Conservation (phyloP, 2,797 vertebrate species). For the Diceros bicornis region DNA sequence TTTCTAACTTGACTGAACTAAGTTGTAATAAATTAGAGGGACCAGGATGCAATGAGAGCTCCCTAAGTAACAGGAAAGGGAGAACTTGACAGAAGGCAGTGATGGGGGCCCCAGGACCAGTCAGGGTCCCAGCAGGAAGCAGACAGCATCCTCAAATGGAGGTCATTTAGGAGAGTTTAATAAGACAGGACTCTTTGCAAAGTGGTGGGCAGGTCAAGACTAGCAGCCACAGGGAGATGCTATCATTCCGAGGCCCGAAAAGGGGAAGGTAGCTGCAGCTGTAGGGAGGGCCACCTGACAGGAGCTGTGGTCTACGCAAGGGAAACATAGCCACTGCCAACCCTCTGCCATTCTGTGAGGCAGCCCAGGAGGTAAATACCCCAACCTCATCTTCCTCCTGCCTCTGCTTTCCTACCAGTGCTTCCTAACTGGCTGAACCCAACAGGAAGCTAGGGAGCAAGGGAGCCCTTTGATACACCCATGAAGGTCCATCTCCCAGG, state of each 20-base stretch:
- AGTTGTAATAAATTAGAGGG: neutral
- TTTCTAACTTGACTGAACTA: neutral
- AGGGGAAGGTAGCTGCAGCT: neutral
- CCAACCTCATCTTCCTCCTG: neutral
- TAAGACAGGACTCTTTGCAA: neutral
- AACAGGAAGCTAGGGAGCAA: neutral
- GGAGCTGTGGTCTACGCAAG: neutral
- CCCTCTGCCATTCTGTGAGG: neutral
- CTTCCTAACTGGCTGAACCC: neutral
- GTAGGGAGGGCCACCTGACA: fast-evolving
- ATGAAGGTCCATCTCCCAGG: neutral
- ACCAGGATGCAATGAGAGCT: neutral
- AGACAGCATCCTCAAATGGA: neutral
- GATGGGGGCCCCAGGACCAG: neutral
- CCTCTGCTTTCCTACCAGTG: neutral
- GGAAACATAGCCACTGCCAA: neutral
- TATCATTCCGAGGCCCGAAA: neutral
- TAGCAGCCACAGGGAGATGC: neutral
- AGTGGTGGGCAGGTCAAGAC: neutral
- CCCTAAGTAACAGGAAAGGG: neutral
- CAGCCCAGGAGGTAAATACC: neutral
- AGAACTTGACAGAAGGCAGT: neutral
- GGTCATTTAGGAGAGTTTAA: neutral
- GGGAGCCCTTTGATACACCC: neutral
- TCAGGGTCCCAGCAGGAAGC: neutral